Base-by-base conservation (phyloP, 2,797 vertebrate species). In the Peromyscus melanophrys region DNA sequence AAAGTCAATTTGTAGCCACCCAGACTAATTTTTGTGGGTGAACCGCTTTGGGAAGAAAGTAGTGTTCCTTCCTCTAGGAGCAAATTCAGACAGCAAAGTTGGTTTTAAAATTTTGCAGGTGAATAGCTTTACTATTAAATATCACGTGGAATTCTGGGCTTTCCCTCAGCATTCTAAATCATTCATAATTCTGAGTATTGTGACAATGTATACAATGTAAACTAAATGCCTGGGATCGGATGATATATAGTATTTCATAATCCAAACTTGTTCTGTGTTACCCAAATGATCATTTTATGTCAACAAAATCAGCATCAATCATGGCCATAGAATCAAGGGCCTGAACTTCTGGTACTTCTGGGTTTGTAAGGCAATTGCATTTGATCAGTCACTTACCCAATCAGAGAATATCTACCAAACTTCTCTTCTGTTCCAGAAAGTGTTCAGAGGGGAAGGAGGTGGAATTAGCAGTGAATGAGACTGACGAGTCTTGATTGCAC, bases 1-100 rank as follows among this genome's bases (percentile, higher is more conserved):
- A 97, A 89, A 96, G 96, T 97, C 94, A 95, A 96, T 98, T 93
- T 95, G 93, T 71, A 84, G 95, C 8, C 46, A 78, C 46, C 46
- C 23, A 59, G 77, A 84, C 1, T 80, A 34, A 37, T 76, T 40
- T 84, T 97, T 97, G 90, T 90, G 0, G 90, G 81, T 91, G 46
- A 77, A 37, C 95, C 95, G 96, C 23, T 95, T 86, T 97, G 90
- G n/a, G 25, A 80, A 97, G 94, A 4, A 37, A 97, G 69, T 55
- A 55, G 46, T 80, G 4, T 27, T 59, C 92, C 96, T 86, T 86
- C 49, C 65, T 40, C 40, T 40, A 29, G 71, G 57, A 95, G 97
- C 6, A 94, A 96, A 93, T 96, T 27, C n/a, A 91, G 83, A n/a
- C 87, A 96, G 77, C 75, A 87, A 93, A 75, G 7, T 77, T 88